phyloP scores from a whole-genome alignment of 2,113 vertebrate genomes.

The Macroglossus sobrinus region DNA sequence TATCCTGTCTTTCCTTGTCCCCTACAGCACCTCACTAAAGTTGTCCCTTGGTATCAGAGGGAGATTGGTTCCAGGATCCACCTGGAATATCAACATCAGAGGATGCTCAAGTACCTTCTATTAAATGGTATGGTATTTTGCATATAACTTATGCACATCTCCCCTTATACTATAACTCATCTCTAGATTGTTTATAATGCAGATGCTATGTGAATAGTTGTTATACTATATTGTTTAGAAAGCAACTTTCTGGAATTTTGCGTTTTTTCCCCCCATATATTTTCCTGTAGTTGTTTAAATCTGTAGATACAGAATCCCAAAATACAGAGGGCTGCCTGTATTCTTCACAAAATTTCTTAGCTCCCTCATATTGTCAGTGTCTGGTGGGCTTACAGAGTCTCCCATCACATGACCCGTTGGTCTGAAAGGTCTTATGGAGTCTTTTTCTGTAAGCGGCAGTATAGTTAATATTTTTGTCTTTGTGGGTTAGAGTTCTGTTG shows the following conservation, averaged over 20 bases:
- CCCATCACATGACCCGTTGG: not conserved
- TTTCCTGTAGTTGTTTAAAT: not conserved
- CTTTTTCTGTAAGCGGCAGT: not conserved
- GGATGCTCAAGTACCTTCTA: not conserved
- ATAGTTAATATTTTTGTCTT: not conserved
- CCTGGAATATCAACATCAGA: not conserved
- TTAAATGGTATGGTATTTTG: not conserved
- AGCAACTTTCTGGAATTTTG: not conserved
- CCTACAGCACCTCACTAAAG: not conserved
- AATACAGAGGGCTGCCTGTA: not conserved
- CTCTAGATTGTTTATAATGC: not conserved
- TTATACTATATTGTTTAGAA: not conserved
- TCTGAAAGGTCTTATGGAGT: not conserved
- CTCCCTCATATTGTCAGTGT: not conserved
- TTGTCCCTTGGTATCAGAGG: not conserved
- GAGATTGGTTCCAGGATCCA: not conserved
- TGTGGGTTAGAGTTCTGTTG: not conserved
- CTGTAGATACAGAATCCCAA: not conserved
- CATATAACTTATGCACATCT: not conserved
- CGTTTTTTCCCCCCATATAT: not conserved
- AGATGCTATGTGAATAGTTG: not conserved
- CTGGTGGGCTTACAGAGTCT: not conserved
- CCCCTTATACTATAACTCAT: not conserved
- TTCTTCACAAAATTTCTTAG: not conserved
- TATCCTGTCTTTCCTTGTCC: not conserved